Evolutionary conservation across 2,888 invertebrate genomes (phyloP).

Genomic region (Cynaeus angustus): DNA sequence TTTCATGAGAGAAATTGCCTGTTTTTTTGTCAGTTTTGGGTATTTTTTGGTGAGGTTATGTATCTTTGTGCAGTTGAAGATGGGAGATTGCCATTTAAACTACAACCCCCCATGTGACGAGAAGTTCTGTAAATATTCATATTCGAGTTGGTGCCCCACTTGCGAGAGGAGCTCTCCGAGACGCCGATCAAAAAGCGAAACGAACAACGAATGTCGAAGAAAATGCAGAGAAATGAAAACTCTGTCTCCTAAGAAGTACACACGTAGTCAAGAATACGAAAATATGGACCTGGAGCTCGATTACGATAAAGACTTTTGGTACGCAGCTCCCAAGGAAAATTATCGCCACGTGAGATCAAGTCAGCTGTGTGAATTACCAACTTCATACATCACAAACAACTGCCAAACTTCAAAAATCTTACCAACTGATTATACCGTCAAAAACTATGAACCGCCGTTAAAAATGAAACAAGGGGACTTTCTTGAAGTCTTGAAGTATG

Average conservation of each 20-base stretch:
- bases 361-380: constrained; percentile 67
- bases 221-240: constrained; percentile 69
- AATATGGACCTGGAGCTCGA: constrained; percentile 68
- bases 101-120: constrained; percentile 61
- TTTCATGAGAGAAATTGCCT: constrained; percentile 15
- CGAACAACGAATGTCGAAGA: constrained; percentile 64
- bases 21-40: not conserved
- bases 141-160: constrained; percentile 68
- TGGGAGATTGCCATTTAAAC: constrained; percentile 65
- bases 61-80: constrained; percentile 35
- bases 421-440: constrained; percentile 59
- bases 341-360: constrained; percentile 64
- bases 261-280: constrained; percentile 66
- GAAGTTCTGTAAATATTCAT: constrained; percentile 66
- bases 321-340: constrained; percentile 36
- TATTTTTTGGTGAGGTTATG: constrained; percentile 35
- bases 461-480: constrained; percentile 47
- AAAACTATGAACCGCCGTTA: constrained; percentile 59
- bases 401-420: constrained; percentile 63
- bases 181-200: constrained; percentile 68
- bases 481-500: constrained; percentile 23
- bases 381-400: constrained; percentile 70
- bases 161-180: constrained; percentile 68
- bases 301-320: constrained; percentile 62
- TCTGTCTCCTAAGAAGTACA: constrained; percentile 52